Conservation (phyloP, 2,888 invertebrate species). For the Pyrgus malvae region DNA sequence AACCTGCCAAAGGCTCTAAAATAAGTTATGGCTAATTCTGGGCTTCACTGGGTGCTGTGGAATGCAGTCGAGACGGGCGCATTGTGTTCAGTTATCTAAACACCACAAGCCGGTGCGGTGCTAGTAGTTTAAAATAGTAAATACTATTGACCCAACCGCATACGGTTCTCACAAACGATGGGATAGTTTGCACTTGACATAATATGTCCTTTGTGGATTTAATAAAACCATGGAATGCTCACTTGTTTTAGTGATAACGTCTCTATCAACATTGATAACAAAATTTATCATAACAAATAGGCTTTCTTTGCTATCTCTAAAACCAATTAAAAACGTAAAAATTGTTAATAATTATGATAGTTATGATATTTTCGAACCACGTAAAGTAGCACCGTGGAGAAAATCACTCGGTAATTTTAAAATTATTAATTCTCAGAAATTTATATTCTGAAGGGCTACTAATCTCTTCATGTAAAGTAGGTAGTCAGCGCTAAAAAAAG, state of each 20-base stretch:
- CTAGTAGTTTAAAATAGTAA: constrained; percentile 32
- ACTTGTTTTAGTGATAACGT: too few relatives aligned
- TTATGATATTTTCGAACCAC: too few relatives aligned
- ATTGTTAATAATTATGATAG: too few relatives aligned
- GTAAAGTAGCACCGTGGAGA: too few relatives aligned
- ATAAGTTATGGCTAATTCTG: constrained; percentile 64
- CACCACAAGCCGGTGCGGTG: constrained; percentile 43
- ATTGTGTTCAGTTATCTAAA: constrained; percentile 69
- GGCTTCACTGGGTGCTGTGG: constrained; percentile 50
- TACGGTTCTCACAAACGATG: constrained; percentile 12
- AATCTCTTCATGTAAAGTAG: constrained; percentile 16
- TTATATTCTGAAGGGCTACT: constrained; percentile 17
- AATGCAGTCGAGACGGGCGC: constrained; percentile 54
- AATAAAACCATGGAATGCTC: too few relatives aligned
- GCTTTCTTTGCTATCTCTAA: too few relatives aligned
- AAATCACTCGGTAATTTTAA: too few relatives aligned
- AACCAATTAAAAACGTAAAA: too few relatives aligned
- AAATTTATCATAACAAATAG: too few relatives aligned
- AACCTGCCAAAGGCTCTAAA: constrained; percentile 48
- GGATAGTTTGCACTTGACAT: constrained; percentile 2
- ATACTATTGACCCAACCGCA: constrained; percentile 28
- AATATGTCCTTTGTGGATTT: too few relatives aligned
- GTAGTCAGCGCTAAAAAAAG: constrained; percentile 4
- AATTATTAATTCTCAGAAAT: neutral
- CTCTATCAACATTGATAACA: too few relatives aligned